These are phyloP conservation scores for Diplosoma virens DNA, from an alignment of 23 tunicate genomes.

Conservation along the genomic window DNA sequence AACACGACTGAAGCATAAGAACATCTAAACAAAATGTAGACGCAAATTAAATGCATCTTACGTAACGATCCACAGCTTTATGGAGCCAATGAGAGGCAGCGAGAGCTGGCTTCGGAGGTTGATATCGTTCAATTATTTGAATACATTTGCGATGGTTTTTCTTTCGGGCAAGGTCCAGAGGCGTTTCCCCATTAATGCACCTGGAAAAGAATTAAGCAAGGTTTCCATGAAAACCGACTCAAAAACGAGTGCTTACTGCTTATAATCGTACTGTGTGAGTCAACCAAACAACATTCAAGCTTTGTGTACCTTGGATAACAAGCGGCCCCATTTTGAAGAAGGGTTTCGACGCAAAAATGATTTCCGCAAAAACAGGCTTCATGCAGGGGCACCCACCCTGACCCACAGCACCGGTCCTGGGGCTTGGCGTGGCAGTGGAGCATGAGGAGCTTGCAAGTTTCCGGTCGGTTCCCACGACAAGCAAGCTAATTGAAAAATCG, in stretches of 20 bases:
- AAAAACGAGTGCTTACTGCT: too few species aligned
- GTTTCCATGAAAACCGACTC: too few species aligned
- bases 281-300: too few species aligned
- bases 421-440: slow-evolving; percentile 77
- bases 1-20: too few species aligned
- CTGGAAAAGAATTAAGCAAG: slow-evolving; percentile 5
- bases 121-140: slow-evolving; percentile 45
- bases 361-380: slow-evolving; percentile 82
- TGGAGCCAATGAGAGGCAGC: slow-evolving; percentile 42
- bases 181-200: slow-evolving; percentile 83
- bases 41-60: too few species aligned
- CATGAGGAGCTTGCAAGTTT: slow-evolving; percentile 60
- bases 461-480: slow-evolving; percentile 68
- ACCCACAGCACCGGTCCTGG: slow-evolving; percentile 71
- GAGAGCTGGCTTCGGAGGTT: slow-evolving; percentile 67
- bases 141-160: slow-evolving; percentile 42
- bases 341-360: slow-evolving; percentile 52
- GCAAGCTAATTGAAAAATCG: slow-evolving; percentile 50
- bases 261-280: too few species aligned
- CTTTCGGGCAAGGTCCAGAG: slow-evolving; percentile 71
- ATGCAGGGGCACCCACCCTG: slow-evolving; percentile 91
- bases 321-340: slow-evolving; percentile 83
- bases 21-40: too few species aligned
- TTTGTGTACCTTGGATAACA: slow-evolving; percentile 83
- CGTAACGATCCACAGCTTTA: slow-evolving; percentile 56